A percentile compares a stretch with the other conserved stretches of the same genome.
Conservation (phyloP, 1,140 invertebrate species). For the Drosophila grimshawi region DNA sequence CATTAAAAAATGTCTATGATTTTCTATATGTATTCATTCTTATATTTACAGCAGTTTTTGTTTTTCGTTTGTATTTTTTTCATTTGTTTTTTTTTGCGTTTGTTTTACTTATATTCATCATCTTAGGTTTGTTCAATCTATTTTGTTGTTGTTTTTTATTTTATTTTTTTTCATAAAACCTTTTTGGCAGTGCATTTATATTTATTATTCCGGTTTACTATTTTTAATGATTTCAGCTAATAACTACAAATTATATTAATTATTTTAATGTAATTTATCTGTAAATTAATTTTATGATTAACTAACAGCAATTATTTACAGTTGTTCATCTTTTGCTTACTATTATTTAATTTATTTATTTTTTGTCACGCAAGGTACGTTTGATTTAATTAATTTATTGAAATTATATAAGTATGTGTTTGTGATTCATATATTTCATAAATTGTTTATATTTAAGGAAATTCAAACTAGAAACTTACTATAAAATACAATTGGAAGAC, state of each 20-base stretch:
- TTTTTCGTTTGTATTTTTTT: constrained; percentile 34
- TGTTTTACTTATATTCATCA: constrained; percentile 27
- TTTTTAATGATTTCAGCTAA: constrained; percentile 67
- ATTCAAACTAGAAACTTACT: constrained; percentile 59
- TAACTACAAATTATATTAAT: constrained; percentile 70
- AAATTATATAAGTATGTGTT: constrained; percentile 30
- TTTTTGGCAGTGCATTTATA: constrained; percentile 84
- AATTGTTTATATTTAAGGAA: constrained; percentile 35
- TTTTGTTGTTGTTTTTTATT: constrained; percentile 55
- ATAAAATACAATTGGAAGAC: constrained; percentile 80
- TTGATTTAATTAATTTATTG: constrained; percentile 66
- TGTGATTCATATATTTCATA: constrained; percentile 8
- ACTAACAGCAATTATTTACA: constrained; percentile 80
- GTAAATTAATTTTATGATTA: constrained; percentile 75
- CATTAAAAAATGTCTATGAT: constrained; percentile 81
- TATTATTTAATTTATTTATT: constrained; percentile 19
- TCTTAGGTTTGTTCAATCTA: constrained; percentile 45
- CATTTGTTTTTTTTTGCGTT: constrained; percentile 27
- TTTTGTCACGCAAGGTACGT: constrained; percentile 79
- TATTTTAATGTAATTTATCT: constrained; percentile 49
- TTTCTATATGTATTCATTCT: constrained; percentile 82
- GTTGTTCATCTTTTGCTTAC: constrained; percentile 38
- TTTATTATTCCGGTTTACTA: constrained; percentile 75
- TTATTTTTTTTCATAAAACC: constrained; percentile 76
- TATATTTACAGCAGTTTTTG: constrained; percentile 80